Conservation (phyloP, 2,888 invertebrate genomes). For the Apamea crenata region DNA sequence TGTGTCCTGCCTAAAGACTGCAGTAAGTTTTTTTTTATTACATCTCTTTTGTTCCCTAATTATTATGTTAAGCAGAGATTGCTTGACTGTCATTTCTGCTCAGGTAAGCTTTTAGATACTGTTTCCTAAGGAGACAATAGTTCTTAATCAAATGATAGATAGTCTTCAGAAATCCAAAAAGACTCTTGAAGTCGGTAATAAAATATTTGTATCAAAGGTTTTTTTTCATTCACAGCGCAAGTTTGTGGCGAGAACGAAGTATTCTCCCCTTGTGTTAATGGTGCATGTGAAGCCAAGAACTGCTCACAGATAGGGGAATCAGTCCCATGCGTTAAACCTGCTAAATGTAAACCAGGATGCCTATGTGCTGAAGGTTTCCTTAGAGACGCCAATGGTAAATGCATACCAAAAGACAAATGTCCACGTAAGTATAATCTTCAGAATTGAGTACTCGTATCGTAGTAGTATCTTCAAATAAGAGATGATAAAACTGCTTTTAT, state of each 20-base stretch:
- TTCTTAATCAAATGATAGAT: background rate
- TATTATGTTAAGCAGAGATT: background rate
- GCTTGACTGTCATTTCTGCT: background rate
- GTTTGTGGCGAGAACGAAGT: slow-evolving; percentile 60
- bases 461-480: background rate
- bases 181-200: background rate
- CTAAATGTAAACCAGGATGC: slow-evolving; percentile 71
- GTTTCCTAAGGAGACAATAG: background rate
- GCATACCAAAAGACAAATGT: slow-evolving; percentile 70
- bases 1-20: slow-evolving; percentile 68
- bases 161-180: background rate
- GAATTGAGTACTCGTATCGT: background rate
- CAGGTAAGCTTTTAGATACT: background rate
- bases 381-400: slow-evolving; percentile 67
- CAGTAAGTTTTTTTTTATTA: slow-evolving; percentile 58
- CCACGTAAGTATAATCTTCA: slow-evolving; percentile 56
- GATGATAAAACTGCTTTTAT: background rate
- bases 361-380: slow-evolving; percentile 69
- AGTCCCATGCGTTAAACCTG: slow-evolving; percentile 67
- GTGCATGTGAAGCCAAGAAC: slow-evolving; percentile 68
- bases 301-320: slow-evolving; percentile 70
- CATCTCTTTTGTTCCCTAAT: background rate
- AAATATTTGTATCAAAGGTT: background rate
- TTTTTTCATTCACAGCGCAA: slow-evolving; percentile 26
- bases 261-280: slow-evolving; percentile 68